These are phyloP conservation scores for Lucilia cuprina DNA, from an alignment of 1,140 invertebrate genomes.

Conservation along the genomic window DNA sequence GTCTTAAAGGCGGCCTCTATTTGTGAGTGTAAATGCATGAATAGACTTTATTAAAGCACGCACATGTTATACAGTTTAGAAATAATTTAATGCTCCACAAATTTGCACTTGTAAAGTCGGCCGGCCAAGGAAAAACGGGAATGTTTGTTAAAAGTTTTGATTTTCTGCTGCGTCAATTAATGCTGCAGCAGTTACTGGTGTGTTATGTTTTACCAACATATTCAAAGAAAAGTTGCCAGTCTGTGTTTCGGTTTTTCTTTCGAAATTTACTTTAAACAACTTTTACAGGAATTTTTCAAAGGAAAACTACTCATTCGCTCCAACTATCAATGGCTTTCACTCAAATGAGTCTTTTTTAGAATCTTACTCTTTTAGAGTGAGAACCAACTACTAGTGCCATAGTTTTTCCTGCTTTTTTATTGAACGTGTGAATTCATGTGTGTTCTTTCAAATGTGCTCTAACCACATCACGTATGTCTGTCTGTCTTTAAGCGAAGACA, in stretches of 20 bases:
- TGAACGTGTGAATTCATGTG: background rate
- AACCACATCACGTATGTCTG: background rate
- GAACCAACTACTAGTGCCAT: background rate
- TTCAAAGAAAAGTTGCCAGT: background rate
- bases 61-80: conserved; percentile 19
- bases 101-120: background rate
- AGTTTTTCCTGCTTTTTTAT: background rate
- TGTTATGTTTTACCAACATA: background rate
- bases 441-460: background rate
- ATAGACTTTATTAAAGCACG: background rate
- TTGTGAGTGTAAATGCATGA: background rate
- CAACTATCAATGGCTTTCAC: background rate
- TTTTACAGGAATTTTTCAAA: conserved; percentile 9
- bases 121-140: conserved; percentile 3
- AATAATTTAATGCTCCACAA: conserved; percentile 26
- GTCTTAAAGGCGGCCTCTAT: background rate
- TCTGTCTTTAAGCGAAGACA: background rate
- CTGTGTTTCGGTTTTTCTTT: background rate
- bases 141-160: background rate
- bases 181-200: background rate
- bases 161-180: background rate
- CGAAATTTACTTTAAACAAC: background rate
- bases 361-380: background rate
- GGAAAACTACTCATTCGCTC: conserved; percentile 9
- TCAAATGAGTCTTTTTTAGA: background rate